Conservation (phyloP, 2,113 vertebrate species). For the Xyrauchen texanus region DNA sequence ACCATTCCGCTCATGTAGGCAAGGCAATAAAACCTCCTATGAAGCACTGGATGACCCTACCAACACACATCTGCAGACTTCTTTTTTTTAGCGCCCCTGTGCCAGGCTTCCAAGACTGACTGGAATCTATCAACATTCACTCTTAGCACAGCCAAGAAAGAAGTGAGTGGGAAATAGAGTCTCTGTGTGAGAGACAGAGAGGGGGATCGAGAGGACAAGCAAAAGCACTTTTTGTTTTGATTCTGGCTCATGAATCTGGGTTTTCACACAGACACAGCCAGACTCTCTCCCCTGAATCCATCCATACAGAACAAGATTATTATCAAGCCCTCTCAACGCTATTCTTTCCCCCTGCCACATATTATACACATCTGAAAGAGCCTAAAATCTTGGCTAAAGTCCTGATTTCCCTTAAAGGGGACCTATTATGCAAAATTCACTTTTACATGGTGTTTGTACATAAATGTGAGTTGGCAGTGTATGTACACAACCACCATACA, state of each 20-base stretch:
- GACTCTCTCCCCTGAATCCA: conserved; percentile 14
- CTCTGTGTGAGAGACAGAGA: conserved; percentile 15
- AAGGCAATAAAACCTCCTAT: conserved; percentile 57
- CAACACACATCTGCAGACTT: conserved; percentile 29
- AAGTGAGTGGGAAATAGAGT: conserved; percentile 28
- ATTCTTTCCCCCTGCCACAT: conserved; percentile 18
- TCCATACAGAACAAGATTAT: conserved; percentile 27
- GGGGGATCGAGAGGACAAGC: conserved; percentile 14
- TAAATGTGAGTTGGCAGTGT: no score
- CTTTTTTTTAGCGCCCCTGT: conserved; percentile 29
- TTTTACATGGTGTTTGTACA: no score
- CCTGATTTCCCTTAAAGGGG: conserved; percentile 9
- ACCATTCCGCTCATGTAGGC: conserved; percentile 48
- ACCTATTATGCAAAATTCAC: no score
- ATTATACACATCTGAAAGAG: conserved; percentile 37
- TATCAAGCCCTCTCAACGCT: background rate
- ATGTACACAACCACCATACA: no score
- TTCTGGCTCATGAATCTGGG: conserved; percentile 25
- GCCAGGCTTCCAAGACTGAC: conserved; percentile 50
- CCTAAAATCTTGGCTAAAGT: conserved; percentile 11
- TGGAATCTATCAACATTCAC: conserved; percentile 53
- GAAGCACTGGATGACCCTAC: conserved; percentile 5
- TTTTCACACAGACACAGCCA: conserved; percentile 36
- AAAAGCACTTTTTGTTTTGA: conserved; percentile 29
- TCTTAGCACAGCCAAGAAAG: conserved; percentile 34